Base-by-base conservation (phyloP, 1,140 invertebrate species). In the Pogonomyrmex californicus region DNA sequence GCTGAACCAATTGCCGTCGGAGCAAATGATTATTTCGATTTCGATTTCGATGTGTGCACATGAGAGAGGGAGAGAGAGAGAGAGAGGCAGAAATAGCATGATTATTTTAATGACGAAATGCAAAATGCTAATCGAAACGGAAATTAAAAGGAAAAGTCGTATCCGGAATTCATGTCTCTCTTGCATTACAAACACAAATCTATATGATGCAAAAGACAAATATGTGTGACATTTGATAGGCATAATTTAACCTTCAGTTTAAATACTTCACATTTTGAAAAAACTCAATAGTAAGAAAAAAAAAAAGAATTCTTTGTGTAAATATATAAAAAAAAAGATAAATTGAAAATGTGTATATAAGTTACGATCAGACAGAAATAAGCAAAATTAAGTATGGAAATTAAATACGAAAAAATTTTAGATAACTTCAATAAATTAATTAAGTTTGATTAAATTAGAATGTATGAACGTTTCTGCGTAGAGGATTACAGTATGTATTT, bases 21-120 rank as follows among this genome's bases (percentile, higher is more conserved):
- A 54, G 38, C 51, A 9, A 60, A 73, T 73, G 41, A 83, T 83
- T 12, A 83, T 83, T 83, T 75, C 54, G 41, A 75, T 83, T 7
- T 38, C 4, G 41, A 44, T 49, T 49, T 38, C 4, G 41, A 44
- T 49, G 36, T 9, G 33, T 44, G 47, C 30, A 14, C 7, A 36
- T 10, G 23, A 12, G 17, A 49, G 17, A 58, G 33, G 23, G 17
- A 58, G 47, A 81, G 63, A 81, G 10, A 73, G 23, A 70, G n/a
- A 54, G 47, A 56, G n/a, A 56, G 36, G 17, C 1, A 14, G 23
- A 58, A 14, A 71, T 56, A 12, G 23, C n/a, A 6, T 14, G 56
- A 79, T 79, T 54, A 54, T 82, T 23, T 23, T 23, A 83, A 83
- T 33, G 23, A 62, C n/a, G 17, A 83, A 75, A 73, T 60, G 33